Evolutionary conservation across 2,888 invertebrate genomes (phyloP).

Genomic region (Theodoxus fluviatilis): DNA sequence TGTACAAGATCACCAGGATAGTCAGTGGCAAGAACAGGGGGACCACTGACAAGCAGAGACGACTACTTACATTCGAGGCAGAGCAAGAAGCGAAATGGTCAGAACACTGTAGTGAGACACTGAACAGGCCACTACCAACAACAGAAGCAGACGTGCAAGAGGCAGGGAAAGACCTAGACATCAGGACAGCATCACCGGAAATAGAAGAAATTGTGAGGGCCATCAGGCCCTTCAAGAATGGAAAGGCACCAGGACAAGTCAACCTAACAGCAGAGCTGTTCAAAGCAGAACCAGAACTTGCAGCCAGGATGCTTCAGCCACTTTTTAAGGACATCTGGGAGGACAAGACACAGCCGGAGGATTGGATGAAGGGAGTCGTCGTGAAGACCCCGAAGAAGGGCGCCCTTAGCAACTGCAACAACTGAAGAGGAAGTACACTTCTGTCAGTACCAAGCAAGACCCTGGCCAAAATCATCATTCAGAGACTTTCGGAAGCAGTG

Average conservation of each 20-base stretch:
- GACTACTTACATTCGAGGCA: background rate
- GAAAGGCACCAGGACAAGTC: conserved; percentile 26
- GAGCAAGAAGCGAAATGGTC: background rate
- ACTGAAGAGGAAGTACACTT: conserved; percentile 31
- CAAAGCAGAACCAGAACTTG: conserved; percentile 24
- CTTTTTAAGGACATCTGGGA: conserved; percentile 19
- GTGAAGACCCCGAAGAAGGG: conserved; percentile 31
- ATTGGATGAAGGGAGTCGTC: conserved; percentile 23
- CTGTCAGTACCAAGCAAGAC: conserved; percentile 31
- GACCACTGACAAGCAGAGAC: background rate
- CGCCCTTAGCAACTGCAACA: conserved; percentile 26
- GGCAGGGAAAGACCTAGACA: conserved; percentile 20
- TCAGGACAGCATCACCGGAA: conserved; percentile 25
- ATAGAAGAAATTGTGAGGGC: conserved; percentile 19
- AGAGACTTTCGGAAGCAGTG: conserved; percentile 19
- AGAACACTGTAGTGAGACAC: background rate
- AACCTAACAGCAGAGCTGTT: conserved; percentile 26
- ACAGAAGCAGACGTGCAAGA: background rate
- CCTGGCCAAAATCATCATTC: conserved; percentile 19
- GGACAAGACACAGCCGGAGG: background rate
- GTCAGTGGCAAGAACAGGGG: background rate
- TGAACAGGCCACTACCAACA: background rate
- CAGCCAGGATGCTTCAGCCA: background rate
- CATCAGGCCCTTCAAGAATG: conserved; percentile 25
- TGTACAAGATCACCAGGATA: background rate